A percentile compares a stretch with the other conserved stretches of the same genome.
These are phyloP conservation scores for Mobula birostris DNA, from an alignment of 2,113 vertebrate species.

Conservation along the genomic window DNA sequence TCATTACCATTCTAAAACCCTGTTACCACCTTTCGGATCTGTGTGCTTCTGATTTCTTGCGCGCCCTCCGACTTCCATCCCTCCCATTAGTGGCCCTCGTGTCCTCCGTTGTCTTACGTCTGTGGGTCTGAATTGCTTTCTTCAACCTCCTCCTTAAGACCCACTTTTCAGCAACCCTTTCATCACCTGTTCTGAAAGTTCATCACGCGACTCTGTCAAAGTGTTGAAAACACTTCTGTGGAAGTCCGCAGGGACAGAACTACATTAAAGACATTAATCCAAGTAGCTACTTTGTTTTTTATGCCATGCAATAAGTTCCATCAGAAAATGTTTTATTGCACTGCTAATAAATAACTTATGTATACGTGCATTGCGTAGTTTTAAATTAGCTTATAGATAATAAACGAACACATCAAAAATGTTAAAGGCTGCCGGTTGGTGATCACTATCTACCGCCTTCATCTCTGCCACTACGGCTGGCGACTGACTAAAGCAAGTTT, in stretches of 20 bases:
- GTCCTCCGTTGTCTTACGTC: background rate
- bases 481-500: background rate
- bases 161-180: background rate
- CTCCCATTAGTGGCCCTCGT: background rate
- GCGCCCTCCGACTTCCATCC: background rate
- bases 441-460: background rate
- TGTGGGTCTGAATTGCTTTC: background rate
- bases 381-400: background rate
- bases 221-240: background rate
- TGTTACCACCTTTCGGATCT: background rate
- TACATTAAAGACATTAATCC: background rate
- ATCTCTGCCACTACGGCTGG: background rate
- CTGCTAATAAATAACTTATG: background rate
- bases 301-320: too few relatives aligned
- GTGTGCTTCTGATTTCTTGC: background rate
- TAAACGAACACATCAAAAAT: background rate
- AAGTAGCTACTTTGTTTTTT: background rate
- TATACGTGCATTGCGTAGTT: background rate
- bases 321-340: background rate
- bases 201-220: background rate
- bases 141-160: background rate
- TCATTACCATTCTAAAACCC: background rate
- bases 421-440: background rate
- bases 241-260: background rate
- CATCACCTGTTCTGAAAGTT: background rate